Conservation (phyloP, 2,113 vertebrate genomes). For the Tangachromis dhanisi region DNA sequence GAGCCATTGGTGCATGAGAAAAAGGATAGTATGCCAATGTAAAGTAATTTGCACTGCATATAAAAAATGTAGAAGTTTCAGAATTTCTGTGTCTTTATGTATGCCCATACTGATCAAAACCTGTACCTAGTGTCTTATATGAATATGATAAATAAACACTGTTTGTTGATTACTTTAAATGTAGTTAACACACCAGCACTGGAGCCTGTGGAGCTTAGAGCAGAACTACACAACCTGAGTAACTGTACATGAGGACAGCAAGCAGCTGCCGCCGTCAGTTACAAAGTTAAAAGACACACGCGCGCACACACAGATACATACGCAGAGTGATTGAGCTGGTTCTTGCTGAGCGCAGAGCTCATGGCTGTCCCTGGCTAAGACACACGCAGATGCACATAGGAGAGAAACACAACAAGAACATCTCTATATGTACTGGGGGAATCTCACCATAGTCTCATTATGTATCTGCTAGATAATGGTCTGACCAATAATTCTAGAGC, state of each 20-base stretch:
- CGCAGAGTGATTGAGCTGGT: constrained; percentile 47
- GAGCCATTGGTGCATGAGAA: background rate
- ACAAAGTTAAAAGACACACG: constrained; percentile 64
- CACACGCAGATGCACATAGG: constrained; percentile 24
- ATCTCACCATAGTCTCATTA: background rate
- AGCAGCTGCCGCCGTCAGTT: constrained; percentile 88
- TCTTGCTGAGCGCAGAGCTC: constrained; percentile 4
- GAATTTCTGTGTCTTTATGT: background rate
- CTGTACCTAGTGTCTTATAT: background rate
- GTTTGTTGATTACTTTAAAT: background rate
- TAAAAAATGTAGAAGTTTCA: background rate
- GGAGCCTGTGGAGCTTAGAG: background rate
- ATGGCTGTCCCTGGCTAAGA: constrained; percentile 60
- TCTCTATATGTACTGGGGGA: constrained; percentile 31
- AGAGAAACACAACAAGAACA: background rate
- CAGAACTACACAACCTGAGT: constrained; percentile 76
- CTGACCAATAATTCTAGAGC: constrained; percentile 52
- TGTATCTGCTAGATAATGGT: background rate
- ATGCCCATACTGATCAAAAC: background rate
- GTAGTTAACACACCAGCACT: background rate
- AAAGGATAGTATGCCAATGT: background rate
- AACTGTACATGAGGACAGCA: constrained; percentile 72
- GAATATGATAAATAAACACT: background rate
- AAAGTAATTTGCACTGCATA: background rate
- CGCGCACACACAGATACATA: constrained; percentile 47